Evolutionary conservation across 1,140 invertebrate species (phyloP).

Genomic region (Drosophila watanabei): DNA sequence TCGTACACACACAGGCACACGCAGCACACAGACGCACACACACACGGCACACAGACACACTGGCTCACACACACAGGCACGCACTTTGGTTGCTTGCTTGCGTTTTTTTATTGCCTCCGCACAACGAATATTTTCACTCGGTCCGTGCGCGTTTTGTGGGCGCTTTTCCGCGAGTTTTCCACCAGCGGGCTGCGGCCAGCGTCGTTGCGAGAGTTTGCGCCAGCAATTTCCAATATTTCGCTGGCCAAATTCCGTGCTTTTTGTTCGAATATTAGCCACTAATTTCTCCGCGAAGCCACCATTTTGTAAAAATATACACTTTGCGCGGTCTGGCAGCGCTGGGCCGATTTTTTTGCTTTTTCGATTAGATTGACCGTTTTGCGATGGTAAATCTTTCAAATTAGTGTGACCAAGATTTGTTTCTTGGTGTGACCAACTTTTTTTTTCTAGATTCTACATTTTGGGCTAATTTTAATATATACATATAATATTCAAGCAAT

Average conservation of each 20-base stretch:
- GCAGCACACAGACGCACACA: conserved; percentile 38
- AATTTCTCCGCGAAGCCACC: conserved; percentile 78
- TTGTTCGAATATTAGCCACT: conserved; percentile 69
- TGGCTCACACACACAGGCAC: conserved; percentile 56
- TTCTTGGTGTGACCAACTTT: too few relatives aligned
- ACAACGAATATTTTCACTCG: conserved; percentile 63
- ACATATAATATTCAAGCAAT: too few relatives aligned
- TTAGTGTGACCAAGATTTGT: too few relatives aligned
- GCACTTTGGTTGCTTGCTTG: conserved; percentile 78
- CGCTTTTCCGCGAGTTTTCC: conserved; percentile 59
- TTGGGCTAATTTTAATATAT: too few relatives aligned
- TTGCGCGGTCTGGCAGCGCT: conserved; percentile 1
- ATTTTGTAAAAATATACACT: conserved; percentile 67
- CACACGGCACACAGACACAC: conserved; percentile 27
- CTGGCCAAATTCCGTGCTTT: conserved; percentile 68
- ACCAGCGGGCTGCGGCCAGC: conserved; percentile 40
- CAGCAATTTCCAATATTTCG: conserved; percentile 66
- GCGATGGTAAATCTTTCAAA: too few relatives aligned
- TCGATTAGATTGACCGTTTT: too few relatives aligned
- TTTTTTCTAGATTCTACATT: too few relatives aligned
- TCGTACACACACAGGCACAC: conserved; percentile 45
- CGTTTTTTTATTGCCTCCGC: conserved; percentile 63
- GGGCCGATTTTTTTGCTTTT: too few relatives aligned
- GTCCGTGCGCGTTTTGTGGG: conserved; percentile 43
- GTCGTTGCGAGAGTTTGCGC: conserved; percentile 55